Evolutionary conservation across 1,140 invertebrate species (phyloP), one percentile per base, ranked within the genome.

Genomic region (Phocides pigmalion): DNA sequence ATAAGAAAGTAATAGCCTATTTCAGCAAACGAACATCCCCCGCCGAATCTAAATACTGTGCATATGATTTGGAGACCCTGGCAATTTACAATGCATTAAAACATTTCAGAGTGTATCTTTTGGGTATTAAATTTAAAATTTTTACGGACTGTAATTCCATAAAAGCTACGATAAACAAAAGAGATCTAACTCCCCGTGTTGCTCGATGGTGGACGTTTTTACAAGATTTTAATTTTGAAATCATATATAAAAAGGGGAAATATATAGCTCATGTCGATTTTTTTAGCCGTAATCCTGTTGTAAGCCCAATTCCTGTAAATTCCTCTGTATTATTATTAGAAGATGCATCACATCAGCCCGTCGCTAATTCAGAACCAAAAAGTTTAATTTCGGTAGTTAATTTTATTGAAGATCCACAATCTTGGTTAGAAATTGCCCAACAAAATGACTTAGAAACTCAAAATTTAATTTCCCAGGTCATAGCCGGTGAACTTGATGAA

Each of bases 201-300:
- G 80, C 71, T 15, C 62, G 79, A 4, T 90, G 87, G 86, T 83
- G 84, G 79, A 74, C 82, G 0, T 79, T 67, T 63, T 54, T 90
- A 14, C 83, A 91, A 56, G 79, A 87, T 51, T 87, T 71, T 46
- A 3, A 79, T 9, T 89, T 87, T 54, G 71, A 84, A 9, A 76
- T 93, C 28, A 47, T 74, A 22, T 88, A 92, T 70, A 72, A 87
- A 66, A 53, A 70, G 59, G 74, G 78, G 20, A 66, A 58, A 68
- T 62, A 62, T 41, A 63, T 84, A 46, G 15, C 62, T n/a, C 82
- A 88, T 58, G 85, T 87, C 0, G 89, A 87, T 67, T 79, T 69
- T 50, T 62, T 90, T 3, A 88, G 86, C 63, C 64, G 84, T 37
- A 74, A 80, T 72, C 74, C 72, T 16, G 50, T 64, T n/a, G 32